phyloP scores from a whole-genome alignment of 2,797 vertebrate species.

The Varecia variegata region DNA sequence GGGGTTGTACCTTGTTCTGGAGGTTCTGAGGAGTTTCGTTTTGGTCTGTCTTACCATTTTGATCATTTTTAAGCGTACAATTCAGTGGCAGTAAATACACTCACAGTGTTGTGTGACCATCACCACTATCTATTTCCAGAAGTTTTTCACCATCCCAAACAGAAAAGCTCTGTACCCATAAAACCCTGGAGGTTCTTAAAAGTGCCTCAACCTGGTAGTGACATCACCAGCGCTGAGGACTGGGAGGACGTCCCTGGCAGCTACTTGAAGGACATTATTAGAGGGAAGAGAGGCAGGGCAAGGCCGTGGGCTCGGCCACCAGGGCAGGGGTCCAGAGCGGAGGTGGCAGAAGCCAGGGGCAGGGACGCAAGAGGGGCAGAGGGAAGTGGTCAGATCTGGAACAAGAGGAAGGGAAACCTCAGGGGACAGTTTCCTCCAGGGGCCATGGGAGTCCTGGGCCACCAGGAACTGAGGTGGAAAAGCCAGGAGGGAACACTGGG shows the following conservation, averaged over 20 bases:
- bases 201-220: neutral
- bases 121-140: constrained; percentile 18
- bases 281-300: neutral
- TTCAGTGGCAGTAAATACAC: neutral
- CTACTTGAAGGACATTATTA: neutral
- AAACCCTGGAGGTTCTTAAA: neutral
- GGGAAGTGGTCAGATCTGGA: neutral
- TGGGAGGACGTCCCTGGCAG: neutral
- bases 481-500: neutral
- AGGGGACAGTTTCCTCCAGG: neutral
- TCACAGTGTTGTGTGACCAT: neutral
- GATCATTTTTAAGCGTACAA: neutral
- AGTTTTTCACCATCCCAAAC: constrained; percentile 15
- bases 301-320: neutral
- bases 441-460: neutral
- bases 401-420: neutral
- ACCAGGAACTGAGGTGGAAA: neutral
- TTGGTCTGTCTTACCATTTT: neutral
- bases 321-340: rapidly evolving
- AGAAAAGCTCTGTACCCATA: neutral
- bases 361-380: neutral
- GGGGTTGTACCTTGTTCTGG: neutral
- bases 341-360: neutral
- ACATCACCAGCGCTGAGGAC: neutral
- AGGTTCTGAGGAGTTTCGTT: neutral